Conservation (phyloP, 2,888 invertebrate genomes). For the Andrena bucephala region DNA sequence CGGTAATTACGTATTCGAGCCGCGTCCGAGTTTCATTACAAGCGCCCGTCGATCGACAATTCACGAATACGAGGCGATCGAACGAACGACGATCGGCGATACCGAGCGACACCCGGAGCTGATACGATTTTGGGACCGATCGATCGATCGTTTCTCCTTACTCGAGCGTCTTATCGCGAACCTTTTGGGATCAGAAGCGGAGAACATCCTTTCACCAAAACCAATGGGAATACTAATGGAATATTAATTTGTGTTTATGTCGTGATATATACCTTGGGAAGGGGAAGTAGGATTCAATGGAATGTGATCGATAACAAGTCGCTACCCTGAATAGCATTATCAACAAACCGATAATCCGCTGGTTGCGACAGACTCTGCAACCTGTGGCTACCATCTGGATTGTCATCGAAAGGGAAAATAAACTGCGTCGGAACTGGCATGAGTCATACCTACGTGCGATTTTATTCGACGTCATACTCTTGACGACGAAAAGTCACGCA, state of each 20-base stretch:
- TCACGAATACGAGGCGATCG: background rate
- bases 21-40: conserved; percentile 55
- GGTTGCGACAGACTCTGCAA: conserved; percentile 23
- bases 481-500: conserved; percentile 15
- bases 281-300: too few species aligned
- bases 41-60: conserved; percentile 38
- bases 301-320: background rate
- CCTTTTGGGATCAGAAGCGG: too few species aligned
- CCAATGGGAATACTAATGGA: too few species aligned
- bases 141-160: background rate
- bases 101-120: background rate
- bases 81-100: background rate
- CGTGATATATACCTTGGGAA: too few species aligned
- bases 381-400: conserved; percentile 20
- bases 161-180: too few species aligned
- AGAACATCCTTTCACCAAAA: too few species aligned
- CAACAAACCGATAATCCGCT: conserved; percentile 30
- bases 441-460: conserved; percentile 39
- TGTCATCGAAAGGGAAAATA: conserved; percentile 2
- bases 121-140: background rate
- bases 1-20: conserved; percentile 62
- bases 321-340: conserved; percentile 5
- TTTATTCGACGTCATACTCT: conserved; percentile 38
- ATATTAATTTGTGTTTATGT: too few species aligned
- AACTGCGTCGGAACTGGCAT: background rate